Conservation (phyloP, 2,888 invertebrate species). For the Himalopsyche kuldschensis region DNA sequence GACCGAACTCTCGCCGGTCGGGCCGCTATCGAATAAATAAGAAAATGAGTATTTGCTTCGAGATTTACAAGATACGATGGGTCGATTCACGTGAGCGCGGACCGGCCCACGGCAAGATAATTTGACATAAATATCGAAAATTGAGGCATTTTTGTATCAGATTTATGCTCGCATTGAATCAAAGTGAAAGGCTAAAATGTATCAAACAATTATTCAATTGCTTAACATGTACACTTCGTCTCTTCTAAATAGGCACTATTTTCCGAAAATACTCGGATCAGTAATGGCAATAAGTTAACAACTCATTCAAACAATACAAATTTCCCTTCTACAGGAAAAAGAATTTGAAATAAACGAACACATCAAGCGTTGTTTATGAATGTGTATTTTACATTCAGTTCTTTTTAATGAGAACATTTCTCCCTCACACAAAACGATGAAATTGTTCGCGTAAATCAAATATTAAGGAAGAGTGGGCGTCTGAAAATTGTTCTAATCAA, state of each 20-base stretch:
- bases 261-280: not conserved
- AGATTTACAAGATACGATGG: not conserved
- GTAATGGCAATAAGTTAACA: not conserved
- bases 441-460: not conserved
- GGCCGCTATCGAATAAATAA: not conserved
- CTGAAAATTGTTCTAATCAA: not conserved
- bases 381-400: not conserved
- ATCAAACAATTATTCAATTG: not conserved
- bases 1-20: not conserved
- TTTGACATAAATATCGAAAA: not conserved
- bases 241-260: constrained; percentile 1
- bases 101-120: not conserved
- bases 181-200: not conserved
- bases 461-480: not conserved
- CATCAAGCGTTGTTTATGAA: not conserved
- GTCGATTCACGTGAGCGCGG: not conserved
- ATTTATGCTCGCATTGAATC: not conserved
- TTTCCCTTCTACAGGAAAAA: not conserved
- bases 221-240: not conserved
- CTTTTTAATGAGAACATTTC: not conserved
- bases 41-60: not conserved
- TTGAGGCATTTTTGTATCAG: not conserved
- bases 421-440: not conserved
- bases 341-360: not conserved
- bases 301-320: not conserved